These are phyloP conservation scores for Canis aureus DNA, from an alignment of 2,113 vertebrate species.

Conservation along the genomic window DNA sequence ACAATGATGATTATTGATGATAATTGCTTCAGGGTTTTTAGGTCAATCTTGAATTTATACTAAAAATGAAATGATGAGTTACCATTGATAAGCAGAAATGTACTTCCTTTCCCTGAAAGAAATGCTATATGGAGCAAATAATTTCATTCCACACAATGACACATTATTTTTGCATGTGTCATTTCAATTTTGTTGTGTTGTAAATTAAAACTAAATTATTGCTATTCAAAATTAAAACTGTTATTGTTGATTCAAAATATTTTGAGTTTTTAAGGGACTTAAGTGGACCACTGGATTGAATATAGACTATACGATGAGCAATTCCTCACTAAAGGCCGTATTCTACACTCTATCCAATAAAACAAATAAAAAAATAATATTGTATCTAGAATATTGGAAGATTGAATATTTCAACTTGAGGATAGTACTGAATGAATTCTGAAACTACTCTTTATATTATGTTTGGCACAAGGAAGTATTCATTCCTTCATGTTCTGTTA, in stretches of 20 bases:
- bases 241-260: neutral
- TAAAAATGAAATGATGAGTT: neutral
- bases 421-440: neutral
- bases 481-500: neutral
- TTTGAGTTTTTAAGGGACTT: neutral
- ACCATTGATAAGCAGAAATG: neutral
- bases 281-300: neutral
- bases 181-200: neutral
- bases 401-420: conserved; percentile 3
- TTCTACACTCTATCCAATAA: neutral
- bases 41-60: neutral
- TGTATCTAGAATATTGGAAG: neutral
- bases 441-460: neutral
- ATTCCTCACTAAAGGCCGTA: neutral
- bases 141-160: neutral
- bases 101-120: neutral
- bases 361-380: neutral
- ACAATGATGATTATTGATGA: neutral
- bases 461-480: neutral
- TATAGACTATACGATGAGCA: neutral
- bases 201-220: neutral
- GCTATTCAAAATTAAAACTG: neutral
- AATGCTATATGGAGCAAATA: neutral
- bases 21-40: neutral
- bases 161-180: neutral